These are phyloP conservation scores for Cirrhinus molitorella DNA, from an alignment of 2,797 vertebrate species.

Conservation along the genomic window DNA sequence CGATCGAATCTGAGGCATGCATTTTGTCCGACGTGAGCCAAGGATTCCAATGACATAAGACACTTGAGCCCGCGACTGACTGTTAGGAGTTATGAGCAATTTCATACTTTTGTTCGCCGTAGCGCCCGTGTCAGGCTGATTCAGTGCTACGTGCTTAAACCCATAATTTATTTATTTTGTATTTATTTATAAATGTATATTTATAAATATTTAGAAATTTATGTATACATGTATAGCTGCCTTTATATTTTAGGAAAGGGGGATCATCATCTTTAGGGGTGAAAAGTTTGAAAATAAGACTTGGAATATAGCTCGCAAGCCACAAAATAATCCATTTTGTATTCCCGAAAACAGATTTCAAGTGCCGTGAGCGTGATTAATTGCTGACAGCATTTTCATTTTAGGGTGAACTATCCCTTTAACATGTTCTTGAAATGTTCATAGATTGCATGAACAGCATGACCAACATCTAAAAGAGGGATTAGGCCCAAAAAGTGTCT, in stretches of 20 bases:
- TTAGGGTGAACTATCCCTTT: background rate
- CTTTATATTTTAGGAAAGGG: background rate
- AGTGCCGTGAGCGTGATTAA: background rate
- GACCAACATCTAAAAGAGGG: conserved; percentile 17
- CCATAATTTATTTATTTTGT: no score
- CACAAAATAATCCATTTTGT: conserved; percentile 8
- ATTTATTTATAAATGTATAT: background rate
- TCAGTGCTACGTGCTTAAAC: no score
- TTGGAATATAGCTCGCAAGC: background rate
- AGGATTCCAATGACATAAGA: no score
- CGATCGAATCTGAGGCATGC: no score
- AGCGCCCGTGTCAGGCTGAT: no score
- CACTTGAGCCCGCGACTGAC: no score
- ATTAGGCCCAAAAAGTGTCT: conserved; percentile 18
- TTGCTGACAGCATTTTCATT: conserved; percentile 3
- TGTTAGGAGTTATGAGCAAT: no score
- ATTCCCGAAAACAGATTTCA: background rate
- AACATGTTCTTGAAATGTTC: conserved; percentile 8
- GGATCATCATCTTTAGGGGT: background rate
- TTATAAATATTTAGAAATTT: no score
- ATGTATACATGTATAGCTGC: no score
- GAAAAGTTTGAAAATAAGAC: background rate
- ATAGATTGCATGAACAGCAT: conserved; percentile 21
- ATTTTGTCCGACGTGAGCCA: no score
- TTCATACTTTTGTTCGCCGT: no score